phyloP scores from a whole-genome alignment of 1,140 invertebrate species.

The Drosophila ohnishii region DNA sequence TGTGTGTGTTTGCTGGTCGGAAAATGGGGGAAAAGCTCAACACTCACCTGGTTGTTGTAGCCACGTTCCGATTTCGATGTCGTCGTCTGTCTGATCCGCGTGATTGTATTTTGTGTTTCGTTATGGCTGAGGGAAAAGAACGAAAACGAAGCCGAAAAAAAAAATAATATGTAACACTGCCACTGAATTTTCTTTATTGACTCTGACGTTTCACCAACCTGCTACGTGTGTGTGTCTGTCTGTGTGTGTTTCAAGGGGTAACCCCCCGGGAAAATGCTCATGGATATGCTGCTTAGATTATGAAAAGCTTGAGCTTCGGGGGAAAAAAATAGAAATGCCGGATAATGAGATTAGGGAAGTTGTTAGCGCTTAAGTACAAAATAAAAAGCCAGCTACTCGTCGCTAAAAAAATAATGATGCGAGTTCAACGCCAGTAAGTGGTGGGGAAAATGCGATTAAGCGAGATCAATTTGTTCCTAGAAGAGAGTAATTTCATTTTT shows the following conservation, averaged over 20 bases:
- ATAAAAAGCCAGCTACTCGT: slow-evolving; percentile 17
- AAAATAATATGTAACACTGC: neutral
- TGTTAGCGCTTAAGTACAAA: slow-evolving; percentile 28
- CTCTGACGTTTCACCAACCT: slow-evolving; percentile 59
- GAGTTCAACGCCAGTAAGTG: slow-evolving; percentile 1
- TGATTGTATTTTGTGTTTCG: slow-evolving; percentile 64
- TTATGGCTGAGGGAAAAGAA: slow-evolving; percentile 48
- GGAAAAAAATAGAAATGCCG: neutral
- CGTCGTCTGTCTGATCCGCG: slow-evolving; percentile 72
- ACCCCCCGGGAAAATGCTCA: slow-evolving; percentile 5
- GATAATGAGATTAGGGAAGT: slow-evolving; percentile 47
- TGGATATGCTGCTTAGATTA: slow-evolving; percentile 45
- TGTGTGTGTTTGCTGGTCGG: slow-evolving; percentile 2
- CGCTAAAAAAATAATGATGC: slow-evolving; percentile 11
- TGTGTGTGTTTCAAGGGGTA: slow-evolving; percentile 7
- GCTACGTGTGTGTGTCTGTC: slow-evolving; percentile 3
- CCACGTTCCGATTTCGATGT: slow-evolving; percentile 71
- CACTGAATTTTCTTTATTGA: slow-evolving; percentile 63
- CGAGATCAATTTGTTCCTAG: neutral
- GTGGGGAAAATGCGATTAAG: neutral
- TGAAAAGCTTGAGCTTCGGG: slow-evolving; percentile 14
- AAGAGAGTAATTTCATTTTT: neutral
- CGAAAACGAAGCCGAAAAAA: slow-evolving; percentile 1
- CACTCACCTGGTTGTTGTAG: slow-evolving; percentile 69
- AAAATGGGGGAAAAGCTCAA: slow-evolving; percentile 30